Evolutionary conservation across 1,140 invertebrate species (phyloP).

Genomic region (Drosophila subpulchrella): DNA sequence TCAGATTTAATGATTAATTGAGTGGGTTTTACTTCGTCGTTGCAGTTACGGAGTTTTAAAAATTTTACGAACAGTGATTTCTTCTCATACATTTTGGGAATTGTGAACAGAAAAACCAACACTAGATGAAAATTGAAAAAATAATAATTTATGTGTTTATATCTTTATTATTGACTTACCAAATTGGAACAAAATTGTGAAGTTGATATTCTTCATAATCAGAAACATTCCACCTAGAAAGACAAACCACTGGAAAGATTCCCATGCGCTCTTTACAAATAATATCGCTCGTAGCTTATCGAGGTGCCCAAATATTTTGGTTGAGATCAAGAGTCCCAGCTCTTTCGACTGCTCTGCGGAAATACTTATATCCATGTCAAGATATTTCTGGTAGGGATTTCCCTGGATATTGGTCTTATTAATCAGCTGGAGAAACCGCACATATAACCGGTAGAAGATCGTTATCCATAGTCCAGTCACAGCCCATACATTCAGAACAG

Average conservation of each 20-base stretch:
- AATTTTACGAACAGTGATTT: not conserved
- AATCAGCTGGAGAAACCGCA: slow-evolving; percentile 6
- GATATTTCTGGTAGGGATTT: slow-evolving; percentile 6
- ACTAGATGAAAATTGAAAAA: not conserved
- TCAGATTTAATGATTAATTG: not conserved
- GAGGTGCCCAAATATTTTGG: not conserved
- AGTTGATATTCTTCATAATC: not conserved
- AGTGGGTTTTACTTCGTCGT: not conserved
- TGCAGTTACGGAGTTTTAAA: not conserved
- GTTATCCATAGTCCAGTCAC: slow-evolving; percentile 1
- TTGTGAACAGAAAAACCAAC: slow-evolving; percentile 5
- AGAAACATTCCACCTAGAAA: not conserved
- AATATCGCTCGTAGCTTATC: not conserved
- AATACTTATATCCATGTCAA: slow-evolving; percentile 17
- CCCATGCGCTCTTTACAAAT: not conserved
- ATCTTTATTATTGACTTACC: slow-evolving; percentile 2
- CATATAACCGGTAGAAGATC: slow-evolving; percentile 9
- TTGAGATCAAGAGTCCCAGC: not conserved
- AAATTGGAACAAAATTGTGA: not conserved
- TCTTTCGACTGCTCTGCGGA: not conserved
- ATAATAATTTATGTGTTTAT: no score
- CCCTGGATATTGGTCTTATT: not conserved
- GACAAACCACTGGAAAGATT: not conserved
- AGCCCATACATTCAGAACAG: slow-evolving; percentile 3
- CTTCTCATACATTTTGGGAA: slow-evolving; percentile 16